Evolutionary conservation across 1,140 invertebrate species (phyloP).

Genomic region (Oryctes rhinoceros): DNA sequence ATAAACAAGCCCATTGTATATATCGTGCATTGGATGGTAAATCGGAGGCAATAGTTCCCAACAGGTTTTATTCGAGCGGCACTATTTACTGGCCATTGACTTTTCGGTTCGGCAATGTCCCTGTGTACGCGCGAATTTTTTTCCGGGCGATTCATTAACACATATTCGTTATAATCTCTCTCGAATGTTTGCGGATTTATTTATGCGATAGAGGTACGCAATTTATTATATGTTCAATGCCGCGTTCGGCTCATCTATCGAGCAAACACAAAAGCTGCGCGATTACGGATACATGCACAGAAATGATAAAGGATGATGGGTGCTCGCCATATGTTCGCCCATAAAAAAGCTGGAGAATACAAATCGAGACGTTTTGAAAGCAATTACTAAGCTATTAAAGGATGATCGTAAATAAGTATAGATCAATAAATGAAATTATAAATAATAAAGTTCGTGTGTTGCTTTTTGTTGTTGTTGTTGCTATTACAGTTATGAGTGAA

Average conservation of each 20-base stretch:
- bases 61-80: conserved; percentile 29
- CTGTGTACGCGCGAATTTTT: neutral
- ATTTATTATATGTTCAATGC: neutral
- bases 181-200: conserved; percentile 9
- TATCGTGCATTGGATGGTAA: conserved; percentile 31
- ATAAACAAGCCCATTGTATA: conserved; percentile 13
- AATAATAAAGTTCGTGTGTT: no score
- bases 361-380: neutral
- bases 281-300: neutral
- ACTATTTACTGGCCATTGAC: conserved; percentile 37
- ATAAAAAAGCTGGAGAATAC: neutral
- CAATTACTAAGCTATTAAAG: neutral
- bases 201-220: neutral
- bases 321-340: neutral
- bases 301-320: neutral
- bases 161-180: neutral
- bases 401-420: neutral
- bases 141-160: neutral
- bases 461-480: no score
- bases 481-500: no score
- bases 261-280: neutral
- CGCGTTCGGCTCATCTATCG: neutral
- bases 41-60: conserved; percentile 23
- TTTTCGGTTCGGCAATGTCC: conserved; percentile 30
- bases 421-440: no score